phyloP scores from a whole-genome alignment of 1,140 invertebrate species.

The Brachionus rubens region DNA sequence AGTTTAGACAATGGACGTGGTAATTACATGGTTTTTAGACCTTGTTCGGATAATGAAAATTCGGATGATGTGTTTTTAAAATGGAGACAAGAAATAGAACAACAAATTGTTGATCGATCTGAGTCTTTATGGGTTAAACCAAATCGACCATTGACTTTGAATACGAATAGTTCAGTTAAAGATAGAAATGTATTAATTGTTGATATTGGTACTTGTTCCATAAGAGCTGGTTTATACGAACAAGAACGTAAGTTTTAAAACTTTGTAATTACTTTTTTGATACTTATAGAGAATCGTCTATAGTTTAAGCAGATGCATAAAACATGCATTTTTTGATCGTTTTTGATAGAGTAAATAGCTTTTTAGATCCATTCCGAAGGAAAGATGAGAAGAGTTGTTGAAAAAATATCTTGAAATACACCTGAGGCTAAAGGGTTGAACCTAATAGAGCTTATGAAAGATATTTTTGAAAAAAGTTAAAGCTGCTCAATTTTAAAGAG shows the following conservation, averaged over 20 bases:
- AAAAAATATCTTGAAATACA: too few relatives aligned
- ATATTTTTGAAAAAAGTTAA: too few relatives aligned
- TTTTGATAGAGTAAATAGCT: too few relatives aligned
- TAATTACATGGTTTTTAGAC: constrained; percentile 7
- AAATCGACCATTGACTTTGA: not conserved
- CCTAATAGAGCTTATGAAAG: too few relatives aligned
- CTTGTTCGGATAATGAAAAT: not conserved
- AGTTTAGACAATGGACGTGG: constrained; percentile 7
- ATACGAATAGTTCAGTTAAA: not conserved
- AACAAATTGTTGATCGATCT: constrained; percentile 10
- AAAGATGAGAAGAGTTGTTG: too few relatives aligned
- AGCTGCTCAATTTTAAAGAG: too few relatives aligned
- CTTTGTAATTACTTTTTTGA: not conserved
- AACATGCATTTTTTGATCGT: too few relatives aligned
- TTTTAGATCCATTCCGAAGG: too few relatives aligned
- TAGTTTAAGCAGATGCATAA: too few relatives aligned
- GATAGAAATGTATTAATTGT: constrained; percentile 24
- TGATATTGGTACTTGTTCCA: constrained; percentile 37
- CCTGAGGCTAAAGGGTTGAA: too few relatives aligned
- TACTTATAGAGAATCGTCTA: too few relatives aligned
- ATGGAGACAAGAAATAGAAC: constrained; percentile 22
- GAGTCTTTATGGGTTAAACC: constrained; percentile 6
- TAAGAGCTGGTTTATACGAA: constrained; percentile 31
- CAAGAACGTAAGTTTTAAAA: constrained; percentile 8
- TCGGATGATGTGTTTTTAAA: not conserved